Evolutionary conservation across 1,140 invertebrate species (phyloP).

Genomic region (Muscidifurax raptorellus): DNA sequence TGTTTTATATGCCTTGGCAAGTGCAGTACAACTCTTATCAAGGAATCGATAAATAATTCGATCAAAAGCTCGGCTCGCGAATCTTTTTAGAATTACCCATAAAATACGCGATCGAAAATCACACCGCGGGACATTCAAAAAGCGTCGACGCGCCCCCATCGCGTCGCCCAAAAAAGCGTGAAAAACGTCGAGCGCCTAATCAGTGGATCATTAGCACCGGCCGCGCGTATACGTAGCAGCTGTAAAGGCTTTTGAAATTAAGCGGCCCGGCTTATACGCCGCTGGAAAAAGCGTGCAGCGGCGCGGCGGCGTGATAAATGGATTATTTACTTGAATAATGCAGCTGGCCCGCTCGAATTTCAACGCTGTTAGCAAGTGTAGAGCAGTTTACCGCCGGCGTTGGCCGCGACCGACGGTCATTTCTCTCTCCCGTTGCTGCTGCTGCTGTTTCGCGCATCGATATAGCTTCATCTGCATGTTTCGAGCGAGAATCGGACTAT

Average conservation of each 20-base stretch:
- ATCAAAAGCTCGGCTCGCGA: conserved; percentile 46
- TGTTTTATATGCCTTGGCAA: conserved; percentile 53
- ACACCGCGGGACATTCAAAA: background rate
- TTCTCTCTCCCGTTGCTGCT: conserved; percentile 36
- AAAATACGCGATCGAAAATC: conserved; percentile 35
- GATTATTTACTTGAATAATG: conserved; percentile 54
- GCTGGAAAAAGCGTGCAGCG: conserved; percentile 10
- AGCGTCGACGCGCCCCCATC: background rate
- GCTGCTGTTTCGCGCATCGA: conserved; percentile 49
- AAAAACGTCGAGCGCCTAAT: conserved; percentile 34
- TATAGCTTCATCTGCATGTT: conserved; percentile 44
- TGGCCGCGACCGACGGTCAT: conserved; percentile 39
- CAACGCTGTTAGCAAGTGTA: conserved; percentile 42
- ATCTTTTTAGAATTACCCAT: conserved; percentile 41
- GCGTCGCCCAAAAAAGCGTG: background rate
- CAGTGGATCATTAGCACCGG: conserved; percentile 29
- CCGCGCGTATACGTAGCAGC: background rate
- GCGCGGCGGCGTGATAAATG: conserved; percentile 44
- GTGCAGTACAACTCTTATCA: conserved; percentile 45
- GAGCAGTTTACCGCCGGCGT: conserved; percentile 53
- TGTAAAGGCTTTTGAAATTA: conserved; percentile 41
- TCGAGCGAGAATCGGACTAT: background rate
- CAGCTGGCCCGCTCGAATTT: conserved; percentile 44
- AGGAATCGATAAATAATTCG: conserved; percentile 52
- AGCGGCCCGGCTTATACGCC: conserved; percentile 14